Conservation (phyloP, 2,113 vertebrate genomes). For the Psilopsiagon aurifrons region DNA sequence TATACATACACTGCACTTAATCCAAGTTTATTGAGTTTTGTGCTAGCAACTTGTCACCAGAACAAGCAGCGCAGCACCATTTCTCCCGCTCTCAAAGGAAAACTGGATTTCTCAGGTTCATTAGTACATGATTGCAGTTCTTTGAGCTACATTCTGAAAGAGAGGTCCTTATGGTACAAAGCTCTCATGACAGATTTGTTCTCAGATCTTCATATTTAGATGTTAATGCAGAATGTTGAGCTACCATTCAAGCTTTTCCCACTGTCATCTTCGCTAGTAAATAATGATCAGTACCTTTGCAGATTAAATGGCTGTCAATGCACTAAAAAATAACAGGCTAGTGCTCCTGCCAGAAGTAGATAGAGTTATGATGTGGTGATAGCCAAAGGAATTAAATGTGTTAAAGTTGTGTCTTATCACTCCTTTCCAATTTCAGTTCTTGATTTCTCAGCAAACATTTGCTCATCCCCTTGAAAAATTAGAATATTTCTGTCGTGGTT, state of each 20-base stretch:
- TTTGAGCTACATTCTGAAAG: background rate
- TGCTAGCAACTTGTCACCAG: background rate
- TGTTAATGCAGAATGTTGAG: background rate
- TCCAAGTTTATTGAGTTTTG: background rate
- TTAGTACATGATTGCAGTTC: fast-evolving
- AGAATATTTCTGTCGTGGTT: background rate
- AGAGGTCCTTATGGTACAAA: background rate
- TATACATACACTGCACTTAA: background rate
- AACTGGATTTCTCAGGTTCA: background rate
- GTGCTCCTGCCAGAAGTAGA: background rate
- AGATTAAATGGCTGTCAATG: background rate
- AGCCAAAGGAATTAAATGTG: background rate
- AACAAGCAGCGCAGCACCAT: background rate
- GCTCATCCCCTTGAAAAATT: background rate
- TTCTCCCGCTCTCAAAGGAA: background rate
- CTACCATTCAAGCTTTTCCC: background rate
- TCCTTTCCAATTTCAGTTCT: background rate
- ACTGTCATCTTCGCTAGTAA: background rate
- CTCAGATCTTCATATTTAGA: background rate
- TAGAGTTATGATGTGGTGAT: background rate
- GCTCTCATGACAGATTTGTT: background rate
- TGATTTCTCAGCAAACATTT: constrained; percentile 4
- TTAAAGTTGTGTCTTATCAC: background rate
- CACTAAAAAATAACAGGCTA: background rate
- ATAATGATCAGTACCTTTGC: background rate